phyloP scores from a whole-genome alignment of 2,113 vertebrate species.

The Brachionichthys hirsutus region DNA sequence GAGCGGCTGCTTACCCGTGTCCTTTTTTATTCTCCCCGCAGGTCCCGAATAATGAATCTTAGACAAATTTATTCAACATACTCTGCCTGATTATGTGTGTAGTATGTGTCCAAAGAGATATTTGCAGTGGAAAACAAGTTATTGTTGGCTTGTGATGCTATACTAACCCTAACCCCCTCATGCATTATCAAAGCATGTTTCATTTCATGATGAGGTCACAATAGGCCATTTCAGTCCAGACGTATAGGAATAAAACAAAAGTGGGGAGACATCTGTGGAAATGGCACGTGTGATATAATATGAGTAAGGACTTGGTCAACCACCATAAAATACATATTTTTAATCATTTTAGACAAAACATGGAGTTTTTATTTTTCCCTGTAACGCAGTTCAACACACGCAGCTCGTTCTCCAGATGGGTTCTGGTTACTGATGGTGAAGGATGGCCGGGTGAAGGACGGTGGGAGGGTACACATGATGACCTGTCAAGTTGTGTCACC shows the following conservation, averaged over 20 bases:
- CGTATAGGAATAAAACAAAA: neutral
- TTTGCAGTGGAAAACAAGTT: conserved; percentile 1
- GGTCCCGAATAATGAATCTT: conserved; percentile 25
- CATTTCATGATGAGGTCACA: neutral
- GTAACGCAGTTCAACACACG: too few relatives aligned
- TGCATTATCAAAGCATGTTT: conserved; percentile 7
- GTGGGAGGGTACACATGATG: conserved; percentile 48
- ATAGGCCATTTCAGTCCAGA: conserved; percentile 1
- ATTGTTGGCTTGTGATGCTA: neutral
- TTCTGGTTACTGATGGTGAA: conserved; percentile 42
- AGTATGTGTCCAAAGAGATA: conserved; percentile 23
- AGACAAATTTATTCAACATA: conserved; percentile 36
- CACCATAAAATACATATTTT: neutral
- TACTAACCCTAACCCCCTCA: neutral
- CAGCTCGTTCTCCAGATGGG: conserved; percentile 61
- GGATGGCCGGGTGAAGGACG: conserved; percentile 35
- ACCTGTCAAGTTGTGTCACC: conserved; percentile 65
- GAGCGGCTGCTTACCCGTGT: conserved; percentile 56
- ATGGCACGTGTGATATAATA: neutral
- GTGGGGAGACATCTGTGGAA: neutral
- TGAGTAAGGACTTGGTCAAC: too few relatives aligned
- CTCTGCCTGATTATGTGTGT: conserved; percentile 16
- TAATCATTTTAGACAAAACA: neutral
- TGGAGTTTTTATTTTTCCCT: too few relatives aligned
- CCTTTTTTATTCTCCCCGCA: conserved; percentile 48